Base-by-base conservation (phyloP, 2,113 vertebrate genomes). In the Ailurus styani region DNA sequence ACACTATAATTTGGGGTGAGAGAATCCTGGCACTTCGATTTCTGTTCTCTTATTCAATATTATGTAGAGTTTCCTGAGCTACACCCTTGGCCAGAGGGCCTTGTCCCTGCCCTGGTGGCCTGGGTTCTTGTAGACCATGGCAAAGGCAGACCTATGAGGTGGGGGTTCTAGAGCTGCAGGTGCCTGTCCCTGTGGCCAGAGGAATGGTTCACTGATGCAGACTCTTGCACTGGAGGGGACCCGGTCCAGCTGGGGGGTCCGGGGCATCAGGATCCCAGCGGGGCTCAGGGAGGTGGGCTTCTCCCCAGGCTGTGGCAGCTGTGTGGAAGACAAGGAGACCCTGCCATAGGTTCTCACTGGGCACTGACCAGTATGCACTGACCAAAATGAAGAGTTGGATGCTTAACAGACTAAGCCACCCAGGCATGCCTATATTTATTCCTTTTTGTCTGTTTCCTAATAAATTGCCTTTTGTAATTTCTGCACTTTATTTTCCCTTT, bases 41-140 rank as follows among this genome's bases (percentile, higher is more conserved):
- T 97, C 27, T 81, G 2, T 97, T 93, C 47, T 50, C 17, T 88
- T 91, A 88, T 31, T 47, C 27, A 47, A 2, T 47, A 14, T 73
- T 45, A 77, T 5, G 42, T 77, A 47, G 72, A 75, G 25, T 40
- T 45, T 72, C 11, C 70, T 72, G 37, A 72, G 70, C 37, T 75
- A 73, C 20, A 7, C 13, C 27, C 73, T 29, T 47, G 25, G 14
- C 42, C 2, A 8, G 73, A 47, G 73, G 42, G 27, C 73, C 73
- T 47, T 47, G 42, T 47, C 27, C 42, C 15, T 77, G 15, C 62
- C 34, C 42, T 3, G 34, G 42, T 7, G 15, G 73, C 42, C 73
- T 77, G 15, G 42, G 42, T 42, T 8, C 73, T 47, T 31, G 27
- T 45, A 47, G 25, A 47, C 42, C 42, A 47, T 29, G 42, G 25